Conservation (phyloP, 2,888 invertebrate genomes). For the Meloe dianella region DNA sequence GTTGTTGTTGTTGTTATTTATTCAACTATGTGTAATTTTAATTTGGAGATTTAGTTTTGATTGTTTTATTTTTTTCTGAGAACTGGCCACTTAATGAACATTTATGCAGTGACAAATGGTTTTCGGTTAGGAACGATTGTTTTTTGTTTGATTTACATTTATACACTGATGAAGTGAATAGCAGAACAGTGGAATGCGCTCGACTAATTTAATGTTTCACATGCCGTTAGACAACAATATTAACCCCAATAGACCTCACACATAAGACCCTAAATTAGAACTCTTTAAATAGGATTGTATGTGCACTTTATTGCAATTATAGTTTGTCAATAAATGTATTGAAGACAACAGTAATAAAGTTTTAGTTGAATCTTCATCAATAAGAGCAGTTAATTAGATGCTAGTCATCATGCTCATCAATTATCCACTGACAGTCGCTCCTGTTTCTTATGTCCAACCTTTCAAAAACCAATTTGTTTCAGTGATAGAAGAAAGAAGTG, state of each 20-base stretch:
- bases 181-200: slow-evolving; percentile 25
- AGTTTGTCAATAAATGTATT: not conserved
- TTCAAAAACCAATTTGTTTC: slow-evolving; percentile 48
- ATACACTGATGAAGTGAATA: slow-evolving; percentile 6
- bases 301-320: not conserved
- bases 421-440: slow-evolving; percentile 32
- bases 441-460: slow-evolving; percentile 28
- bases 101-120: slow-evolving; percentile 51
- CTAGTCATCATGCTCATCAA: slow-evolving; percentile 30
- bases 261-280: not conserved
- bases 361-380: not conserved
- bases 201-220: not conserved
- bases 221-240: not conserved
- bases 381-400: slow-evolving; percentile 29
- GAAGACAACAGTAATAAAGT: not conserved
- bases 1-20: not conserved
- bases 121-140: not conserved
- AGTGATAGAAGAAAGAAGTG: slow-evolving; percentile 43
- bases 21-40: not conserved
- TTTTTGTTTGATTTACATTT: not conserved
- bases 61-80: slow-evolving; percentile 9
- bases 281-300: not conserved
- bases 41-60: slow-evolving; percentile 3
- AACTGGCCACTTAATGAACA: slow-evolving; percentile 49
- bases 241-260: too few relatives aligned